These are phyloP conservation scores for Congeria kusceri DNA, from an alignment of 2,888 invertebrate genomes.

Conservation along the genomic window DNA sequence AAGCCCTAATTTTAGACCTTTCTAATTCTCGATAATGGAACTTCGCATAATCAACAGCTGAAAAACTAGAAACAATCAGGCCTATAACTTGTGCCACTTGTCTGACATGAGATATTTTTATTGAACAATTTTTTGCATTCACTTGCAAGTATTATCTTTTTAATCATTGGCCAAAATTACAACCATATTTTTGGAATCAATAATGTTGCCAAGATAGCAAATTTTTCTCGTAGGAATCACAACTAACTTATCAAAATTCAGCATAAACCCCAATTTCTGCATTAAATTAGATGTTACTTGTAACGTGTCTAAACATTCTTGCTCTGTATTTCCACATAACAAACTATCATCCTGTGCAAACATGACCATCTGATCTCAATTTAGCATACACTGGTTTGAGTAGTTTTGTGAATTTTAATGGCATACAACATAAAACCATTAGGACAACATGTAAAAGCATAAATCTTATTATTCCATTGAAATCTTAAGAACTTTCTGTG, in stretches of 20 bases:
- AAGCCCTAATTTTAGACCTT: conserved; percentile 37
- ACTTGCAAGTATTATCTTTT: conserved; percentile 9
- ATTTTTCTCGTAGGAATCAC: conserved; percentile 43
- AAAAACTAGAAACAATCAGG: conserved; percentile 42
- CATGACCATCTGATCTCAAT: conserved; percentile 42
- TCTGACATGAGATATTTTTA: conserved; percentile 23
- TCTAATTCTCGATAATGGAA: conserved; percentile 45
- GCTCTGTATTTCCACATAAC: conserved; percentile 13
- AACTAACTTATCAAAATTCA: conserved; percentile 49
- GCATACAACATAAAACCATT: conserved; percentile 55
- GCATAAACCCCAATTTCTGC: conserved; percentile 33
- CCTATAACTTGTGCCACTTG: conserved; percentile 45
- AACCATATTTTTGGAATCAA: conserved; percentile 52
- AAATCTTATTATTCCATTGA: conserved; percentile 47
- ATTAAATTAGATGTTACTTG: conserved; percentile 17
- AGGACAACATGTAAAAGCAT: conserved; percentile 42
- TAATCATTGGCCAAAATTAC: conserved; percentile 49
- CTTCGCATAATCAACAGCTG: conserved; percentile 48
- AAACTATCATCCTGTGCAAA: conserved; percentile 56
- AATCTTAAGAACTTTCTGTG: conserved; percentile 49
- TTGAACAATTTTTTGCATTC: conserved; percentile 13
- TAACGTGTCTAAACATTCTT: conserved; percentile 32
- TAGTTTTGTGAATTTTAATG: conserved; percentile 61
- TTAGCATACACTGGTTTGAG: conserved; percentile 59
- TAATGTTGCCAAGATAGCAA: conserved; percentile 40